Base-by-base conservation (phyloP, 35 echinoderm and acorn worm species). In the Apostichopus parvimensis region DNA sequence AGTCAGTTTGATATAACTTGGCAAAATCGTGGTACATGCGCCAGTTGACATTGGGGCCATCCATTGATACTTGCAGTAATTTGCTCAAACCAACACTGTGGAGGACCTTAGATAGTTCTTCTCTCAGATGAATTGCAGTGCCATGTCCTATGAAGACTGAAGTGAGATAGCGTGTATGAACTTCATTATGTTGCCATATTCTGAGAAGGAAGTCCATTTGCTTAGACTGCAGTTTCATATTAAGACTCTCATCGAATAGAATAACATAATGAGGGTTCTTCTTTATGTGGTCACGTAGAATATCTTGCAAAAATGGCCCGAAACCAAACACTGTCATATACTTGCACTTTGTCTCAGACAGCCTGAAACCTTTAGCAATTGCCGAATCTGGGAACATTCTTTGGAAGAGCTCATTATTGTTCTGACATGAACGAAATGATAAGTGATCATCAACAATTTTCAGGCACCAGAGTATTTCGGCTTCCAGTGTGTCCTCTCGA, bases 321-420 rank as follows among this genome's bases (percentile, higher is more conserved):
- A 93, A 59, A 89, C 85, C 92, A 89, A 88, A 93, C 23, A 79
- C 68, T 55, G 83, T 88, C 83, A 89, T 57, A 26, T 93, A 89
- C 18, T 72, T 59, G 54, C 92, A 93, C 73, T 89, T 89, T 21
- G 68, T 78, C 45, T 93, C 92, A 79, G 83, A 87, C 0, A 87
- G 86, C 80, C 59, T 17, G 60, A 79, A 93, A 56, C 77, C 23
- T 86, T 93, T 93, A 72, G 92, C 92, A 87, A 93, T 93, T 13
- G 73, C 92, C 59, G 92, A 93, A 89, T 93, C 92, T 23, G 92
- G 92, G 64, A 93, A 93, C 92, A 93, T 93, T 26, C 92, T 77
- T 59, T 78, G 86, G 77, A 93, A 93, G 55, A 89, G 92, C 1
- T 79, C 61, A 68, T 68, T 77, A 80, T 88, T 93, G 56, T 93